phyloP scores from a whole-genome alignment of 2,113 vertebrate species.

The Heptranchias perlo region DNA sequence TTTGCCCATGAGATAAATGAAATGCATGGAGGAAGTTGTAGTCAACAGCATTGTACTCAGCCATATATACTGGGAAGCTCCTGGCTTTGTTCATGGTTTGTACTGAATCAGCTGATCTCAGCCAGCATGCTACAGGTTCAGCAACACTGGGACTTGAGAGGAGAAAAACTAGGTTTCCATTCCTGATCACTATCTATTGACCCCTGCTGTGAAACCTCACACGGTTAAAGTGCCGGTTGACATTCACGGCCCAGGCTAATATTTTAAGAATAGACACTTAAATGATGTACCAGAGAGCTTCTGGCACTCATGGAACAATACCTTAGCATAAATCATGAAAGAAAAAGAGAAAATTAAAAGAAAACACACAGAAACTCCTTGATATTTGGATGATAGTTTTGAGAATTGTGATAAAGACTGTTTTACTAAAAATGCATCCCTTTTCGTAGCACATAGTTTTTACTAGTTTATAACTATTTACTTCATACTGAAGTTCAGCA shows the following conservation, averaged over 20 bases:
- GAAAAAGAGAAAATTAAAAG: no score
- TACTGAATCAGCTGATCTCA: not conserved
- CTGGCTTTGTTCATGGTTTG: not conserved
- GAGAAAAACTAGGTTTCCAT: not conserved
- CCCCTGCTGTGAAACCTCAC: no score
- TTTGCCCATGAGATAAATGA: not conserved
- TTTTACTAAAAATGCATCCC: not conserved
- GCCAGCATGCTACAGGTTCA: not conserved
- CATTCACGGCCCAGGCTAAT: no score
- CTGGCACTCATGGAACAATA: no score
- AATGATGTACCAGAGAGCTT: no score
- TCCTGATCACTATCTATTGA: not conserved
- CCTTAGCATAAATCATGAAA: no score
- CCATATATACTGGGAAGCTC: not conserved
- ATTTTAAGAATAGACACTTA: no score
- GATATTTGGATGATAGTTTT: no score
- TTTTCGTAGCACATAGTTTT: not conserved
- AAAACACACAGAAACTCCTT: no score
- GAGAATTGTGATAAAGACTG: not conserved
- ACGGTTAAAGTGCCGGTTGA: no score
- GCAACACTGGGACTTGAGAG: no score
- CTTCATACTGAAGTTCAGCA: not conserved
- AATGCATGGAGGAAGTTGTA: not conserved
- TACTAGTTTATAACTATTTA: not conserved
- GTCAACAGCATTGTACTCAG: not conserved